phyloP scores from a whole-genome alignment of 2,113 vertebrate species.

The Pleuronectes platessa region DNA sequence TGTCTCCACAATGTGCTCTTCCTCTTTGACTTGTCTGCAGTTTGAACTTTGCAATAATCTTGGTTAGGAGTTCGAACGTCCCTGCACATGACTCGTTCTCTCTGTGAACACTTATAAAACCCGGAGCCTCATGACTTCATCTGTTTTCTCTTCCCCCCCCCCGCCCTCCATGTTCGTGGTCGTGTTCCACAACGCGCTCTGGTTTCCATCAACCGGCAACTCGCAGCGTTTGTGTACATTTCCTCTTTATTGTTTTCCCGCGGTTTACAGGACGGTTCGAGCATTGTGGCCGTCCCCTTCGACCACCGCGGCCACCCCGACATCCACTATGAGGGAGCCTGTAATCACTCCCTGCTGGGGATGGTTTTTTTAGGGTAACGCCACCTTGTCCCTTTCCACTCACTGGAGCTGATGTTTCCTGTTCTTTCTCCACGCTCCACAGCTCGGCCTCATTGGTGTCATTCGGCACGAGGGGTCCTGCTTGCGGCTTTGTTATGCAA shows the following conservation, averaged over 20 bases:
- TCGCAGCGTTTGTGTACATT: slow-evolving; percentile 25
- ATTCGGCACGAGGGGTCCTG: slow-evolving; percentile 46
- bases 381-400: slow-evolving; percentile 44
- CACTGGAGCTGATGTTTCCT: slow-evolving; percentile 38
- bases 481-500: slow-evolving; percentile 64
- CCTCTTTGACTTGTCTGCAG: neutral
- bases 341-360: slow-evolving; percentile 62
- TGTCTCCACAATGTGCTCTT: too few species aligned
- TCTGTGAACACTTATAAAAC: slow-evolving; percentile 26
- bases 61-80: neutral
- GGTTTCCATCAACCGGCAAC: slow-evolving; percentile 47
- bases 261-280: slow-evolving; percentile 17
- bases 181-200: slow-evolving; percentile 32
- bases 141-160: slow-evolving; percentile 5
- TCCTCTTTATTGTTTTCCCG: slow-evolving; percentile 36
- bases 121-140: slow-evolving; percentile 15
- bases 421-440: slow-evolving; percentile 30
- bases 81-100: neutral
- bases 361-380: slow-evolving; percentile 21
- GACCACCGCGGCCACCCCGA: slow-evolving; percentile 30
- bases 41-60: too few species aligned
- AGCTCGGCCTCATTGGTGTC: slow-evolving; percentile 46
- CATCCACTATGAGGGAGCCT: slow-evolving; percentile 31
- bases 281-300: slow-evolving; percentile 11
- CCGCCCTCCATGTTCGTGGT: slow-evolving; percentile 15